These are phyloP conservation scores for Metridium senile DNA, from an alignment of 92 coral and sea anemone species.

Conservation along the genomic window DNA sequence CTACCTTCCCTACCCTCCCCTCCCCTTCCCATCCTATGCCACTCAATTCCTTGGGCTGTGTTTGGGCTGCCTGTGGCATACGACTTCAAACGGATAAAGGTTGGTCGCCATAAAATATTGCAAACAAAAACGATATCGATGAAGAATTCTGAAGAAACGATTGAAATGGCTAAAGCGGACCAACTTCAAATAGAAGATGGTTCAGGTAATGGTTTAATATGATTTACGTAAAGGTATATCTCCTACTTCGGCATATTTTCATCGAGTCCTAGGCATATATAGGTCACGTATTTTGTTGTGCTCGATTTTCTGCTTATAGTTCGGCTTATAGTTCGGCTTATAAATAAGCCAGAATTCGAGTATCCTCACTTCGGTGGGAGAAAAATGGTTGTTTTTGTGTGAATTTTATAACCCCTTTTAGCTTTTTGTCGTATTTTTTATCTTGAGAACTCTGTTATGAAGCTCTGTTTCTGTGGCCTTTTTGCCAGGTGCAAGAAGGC, in stretches of 20 bases:
- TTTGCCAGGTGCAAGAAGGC: too few species aligned
- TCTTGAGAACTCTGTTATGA: too few species aligned
- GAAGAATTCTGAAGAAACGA: constrained; percentile 31
- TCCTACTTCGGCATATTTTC: background rate
- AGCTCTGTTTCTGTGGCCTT: too few species aligned
- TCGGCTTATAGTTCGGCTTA: too few species aligned
- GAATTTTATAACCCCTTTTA: too few species aligned
- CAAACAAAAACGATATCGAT: background rate
- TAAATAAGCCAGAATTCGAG: too few species aligned
- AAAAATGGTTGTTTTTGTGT: too few species aligned
- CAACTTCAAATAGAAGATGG: constrained; percentile 28
- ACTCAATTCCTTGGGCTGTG: too few species aligned
- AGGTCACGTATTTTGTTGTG: too few species aligned
- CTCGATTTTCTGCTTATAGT: too few species aligned
- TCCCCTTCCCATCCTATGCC: background rate
- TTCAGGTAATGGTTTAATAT: constrained; percentile 10
- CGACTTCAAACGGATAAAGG: background rate
- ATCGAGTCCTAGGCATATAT: background rate
- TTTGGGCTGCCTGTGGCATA: constrained; percentile 1
- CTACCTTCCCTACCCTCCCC: background rate
- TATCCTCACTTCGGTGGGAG: too few species aligned
- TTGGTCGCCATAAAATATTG: background rate
- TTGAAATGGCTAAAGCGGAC: constrained; percentile 40
- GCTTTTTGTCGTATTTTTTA: too few species aligned
- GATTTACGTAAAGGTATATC: background rate